phyloP scores from a whole-genome alignment of 1,140 invertebrate genomes.

The Brachionus sp. region DNA sequence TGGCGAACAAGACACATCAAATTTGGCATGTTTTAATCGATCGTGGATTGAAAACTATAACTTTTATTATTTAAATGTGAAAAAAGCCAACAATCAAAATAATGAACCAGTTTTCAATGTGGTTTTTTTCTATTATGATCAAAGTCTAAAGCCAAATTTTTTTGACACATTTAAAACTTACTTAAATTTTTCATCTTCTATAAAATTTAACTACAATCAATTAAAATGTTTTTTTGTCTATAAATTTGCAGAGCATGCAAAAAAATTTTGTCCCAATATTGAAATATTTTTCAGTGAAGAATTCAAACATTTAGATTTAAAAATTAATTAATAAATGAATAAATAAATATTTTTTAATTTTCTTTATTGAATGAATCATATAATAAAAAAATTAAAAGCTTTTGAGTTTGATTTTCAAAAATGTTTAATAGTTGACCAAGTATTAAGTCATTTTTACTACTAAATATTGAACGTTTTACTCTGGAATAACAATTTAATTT shows the following conservation, averaged over 20 bases:
- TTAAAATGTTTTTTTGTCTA: background rate
- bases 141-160: background rate
- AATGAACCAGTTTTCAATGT: background rate
- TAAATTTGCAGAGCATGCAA: background rate
- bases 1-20: conserved; percentile 23
- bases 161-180: background rate
- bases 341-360: background rate
- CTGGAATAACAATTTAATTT: background rate
- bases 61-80: conserved; percentile 26
- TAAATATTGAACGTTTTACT: background rate
- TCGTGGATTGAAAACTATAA: conserved; percentile 13
- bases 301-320: background rate
- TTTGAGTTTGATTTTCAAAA: background rate
- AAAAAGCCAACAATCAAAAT: background rate
- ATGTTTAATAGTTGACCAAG: background rate
- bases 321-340: background rate
- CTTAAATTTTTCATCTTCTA: background rate
- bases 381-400: conserved; percentile 3
- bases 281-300: background rate
- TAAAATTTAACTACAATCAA: background rate
- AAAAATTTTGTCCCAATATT: background rate
- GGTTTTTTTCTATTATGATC: conserved; percentile 14
- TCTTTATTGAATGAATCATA: background rate
- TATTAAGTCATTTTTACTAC: background rate
- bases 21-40: background rate